Evolutionary conservation across 2,797 vertebrate species (phyloP).

Genomic region (Mionectes olivaceus): DNA sequence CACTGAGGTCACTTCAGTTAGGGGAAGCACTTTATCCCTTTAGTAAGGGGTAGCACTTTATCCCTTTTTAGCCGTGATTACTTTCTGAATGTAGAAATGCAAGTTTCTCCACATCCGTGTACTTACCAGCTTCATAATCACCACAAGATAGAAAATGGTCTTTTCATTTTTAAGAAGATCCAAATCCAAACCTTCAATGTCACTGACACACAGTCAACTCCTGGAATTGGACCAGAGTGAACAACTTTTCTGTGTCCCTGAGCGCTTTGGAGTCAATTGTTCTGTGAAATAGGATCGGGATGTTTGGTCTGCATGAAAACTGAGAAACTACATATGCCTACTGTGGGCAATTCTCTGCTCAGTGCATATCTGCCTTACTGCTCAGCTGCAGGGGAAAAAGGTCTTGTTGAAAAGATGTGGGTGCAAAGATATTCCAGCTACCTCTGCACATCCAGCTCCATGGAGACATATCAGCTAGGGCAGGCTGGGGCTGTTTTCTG

Average conservation of each 20-base stretch:
- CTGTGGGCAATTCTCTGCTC: background rate
- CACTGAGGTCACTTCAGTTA: background rate
- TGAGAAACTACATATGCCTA: background rate
- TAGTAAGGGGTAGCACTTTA: accelerated
- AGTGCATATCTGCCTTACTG: background rate
- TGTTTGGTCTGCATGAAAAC: background rate
- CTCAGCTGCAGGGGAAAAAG: background rate
- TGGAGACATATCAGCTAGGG: background rate
- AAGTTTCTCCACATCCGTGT: background rate
- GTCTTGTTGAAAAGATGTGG: background rate
- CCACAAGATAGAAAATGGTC: background rate
- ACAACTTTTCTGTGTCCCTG: background rate
- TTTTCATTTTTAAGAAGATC: background rate
- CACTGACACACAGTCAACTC: background rate
- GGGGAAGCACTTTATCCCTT: accelerated
- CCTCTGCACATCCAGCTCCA: background rate
- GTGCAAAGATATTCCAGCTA: background rate
- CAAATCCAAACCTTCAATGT: background rate
- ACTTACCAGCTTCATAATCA: background rate
- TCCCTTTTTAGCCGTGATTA: background rate
- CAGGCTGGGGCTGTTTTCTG: background rate
- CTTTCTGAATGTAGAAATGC: background rate
- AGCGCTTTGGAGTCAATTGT: background rate
- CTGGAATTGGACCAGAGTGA: background rate
- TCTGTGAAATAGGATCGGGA: background rate